phyloP scores from a whole-genome alignment of 2,797 vertebrate genomes.

The Melanotaenia boesemani region DNA sequence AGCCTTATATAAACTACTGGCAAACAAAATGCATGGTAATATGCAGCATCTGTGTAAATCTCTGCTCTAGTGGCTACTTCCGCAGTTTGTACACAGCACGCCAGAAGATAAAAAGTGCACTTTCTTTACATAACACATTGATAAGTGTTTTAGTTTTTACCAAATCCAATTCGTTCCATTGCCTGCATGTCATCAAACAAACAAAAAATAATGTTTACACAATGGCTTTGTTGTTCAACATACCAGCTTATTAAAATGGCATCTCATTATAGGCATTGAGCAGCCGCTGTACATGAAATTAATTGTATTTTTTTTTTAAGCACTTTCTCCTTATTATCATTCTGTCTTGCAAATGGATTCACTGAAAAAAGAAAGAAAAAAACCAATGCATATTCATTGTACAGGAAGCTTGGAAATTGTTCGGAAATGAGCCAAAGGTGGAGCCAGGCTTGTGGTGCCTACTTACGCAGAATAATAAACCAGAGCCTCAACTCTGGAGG shows the following conservation, averaged over 20 bases:
- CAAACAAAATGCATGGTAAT: slow-evolving; percentile 5
- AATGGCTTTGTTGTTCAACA: slow-evolving; percentile 83
- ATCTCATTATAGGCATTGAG: slow-evolving; percentile 82
- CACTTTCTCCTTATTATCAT: slow-evolving; percentile 85
- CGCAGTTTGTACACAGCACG: not conserved
- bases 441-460: slow-evolving; percentile 58
- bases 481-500: slow-evolving; percentile 51
- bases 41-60: not conserved
- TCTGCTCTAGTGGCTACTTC: not conserved
- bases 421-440: slow-evolving; percentile 79
- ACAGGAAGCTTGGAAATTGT: slow-evolving; percentile 80
- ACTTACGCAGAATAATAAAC: slow-evolving; percentile 69
- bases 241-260: slow-evolving; percentile 80
- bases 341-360: slow-evolving; percentile 82
- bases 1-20: slow-evolving; percentile 20
- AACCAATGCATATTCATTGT: slow-evolving; percentile 82
- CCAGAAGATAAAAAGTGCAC: not conserved
- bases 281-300: slow-evolving; percentile 83
- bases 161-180: slow-evolving; percentile 61
- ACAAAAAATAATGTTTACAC: slow-evolving; percentile 83
- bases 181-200: slow-evolving; percentile 76
- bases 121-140: slow-evolving; percentile 49
- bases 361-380: slow-evolving; percentile 18
- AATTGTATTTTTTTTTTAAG: slow-evolving; percentile 75
- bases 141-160: slow-evolving; percentile 42